Evolutionary conservation across 2,888 invertebrate species (phyloP), one percentile per base, ranked within the genome.

Genomic region (Homarus gammarus): DNA sequence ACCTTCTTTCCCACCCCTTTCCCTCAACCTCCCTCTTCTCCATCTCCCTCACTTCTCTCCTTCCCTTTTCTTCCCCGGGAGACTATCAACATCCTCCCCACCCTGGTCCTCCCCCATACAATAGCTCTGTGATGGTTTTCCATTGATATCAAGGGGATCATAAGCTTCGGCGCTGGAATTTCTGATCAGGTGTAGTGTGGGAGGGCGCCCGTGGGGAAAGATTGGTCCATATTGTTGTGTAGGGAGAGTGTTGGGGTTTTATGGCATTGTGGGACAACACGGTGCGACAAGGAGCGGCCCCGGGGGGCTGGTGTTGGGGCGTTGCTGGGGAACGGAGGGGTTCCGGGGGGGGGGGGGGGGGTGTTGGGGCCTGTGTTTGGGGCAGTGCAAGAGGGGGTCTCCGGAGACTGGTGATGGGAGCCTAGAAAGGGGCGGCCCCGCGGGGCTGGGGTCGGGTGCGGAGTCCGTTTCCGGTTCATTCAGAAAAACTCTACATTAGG

Each of bases 111-210:
- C 72, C 68, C 79, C 36, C 56, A 56, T 70, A 87, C 81, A 87
- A 87, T 87, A 79, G 87, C 72, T 56, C 27, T 81, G 79, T 87
- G 81, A 86, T 86, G 86, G 79, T 81, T 87, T 87, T 87, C 87
- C 81, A 87, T 87, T 87, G 81, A 87, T 87, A 87, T 87, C 79
- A 40, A 18, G 40, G 33, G 81, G 81, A 81, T 87, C 87, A 87
- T 81, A 87, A 72, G 81, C 79, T 87, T 87, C 79, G 87, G 36
- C 72, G 33, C 72, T 70, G 73, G 84, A 77, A 81, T 87, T 87
- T 56, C 81, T 87, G 86, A 86, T 87, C 87, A 87, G 81, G 87
- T 87, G 79, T 72, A 49, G 31, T 38, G 77, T 40, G 84, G 3
- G 61, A 44, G 84, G 84, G 77, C 56, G 64, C 33, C 72, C 70